Evolutionary conservation across 1,140 invertebrate genomes (phyloP).

Genomic region (Drosophila seguyi): DNA sequence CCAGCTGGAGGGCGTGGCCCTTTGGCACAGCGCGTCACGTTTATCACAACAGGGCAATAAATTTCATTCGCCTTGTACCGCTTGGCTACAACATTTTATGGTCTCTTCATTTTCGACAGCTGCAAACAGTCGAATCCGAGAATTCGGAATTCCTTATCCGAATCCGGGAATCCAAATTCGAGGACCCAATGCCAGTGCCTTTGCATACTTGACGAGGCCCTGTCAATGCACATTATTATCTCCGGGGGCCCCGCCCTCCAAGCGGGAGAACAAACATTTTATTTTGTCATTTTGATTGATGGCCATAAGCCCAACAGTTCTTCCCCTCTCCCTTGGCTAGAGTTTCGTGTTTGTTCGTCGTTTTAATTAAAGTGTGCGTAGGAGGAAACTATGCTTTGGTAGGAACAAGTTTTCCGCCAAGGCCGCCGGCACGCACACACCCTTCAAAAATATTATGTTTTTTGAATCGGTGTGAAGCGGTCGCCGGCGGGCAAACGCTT

Average conservation of each 20-base stretch:
- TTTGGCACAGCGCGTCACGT: slow-evolving; percentile 64
- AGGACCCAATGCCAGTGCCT: slow-evolving; percentile 40
- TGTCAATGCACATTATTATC: slow-evolving; percentile 71
- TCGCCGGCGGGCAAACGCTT: slow-evolving; percentile 28
- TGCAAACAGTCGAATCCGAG: slow-evolving; percentile 47
- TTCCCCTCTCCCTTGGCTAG: slow-evolving; percentile 5
- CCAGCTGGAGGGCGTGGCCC: slow-evolving; percentile 46
- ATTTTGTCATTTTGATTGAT: slow-evolving; percentile 82
- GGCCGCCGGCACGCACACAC: slow-evolving; percentile 39
- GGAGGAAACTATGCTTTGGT: slow-evolving; percentile 47
- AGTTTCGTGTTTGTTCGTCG: slow-evolving; percentile 54
- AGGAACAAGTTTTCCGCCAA: slow-evolving; percentile 31
- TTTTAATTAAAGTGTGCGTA: slow-evolving; percentile 72
- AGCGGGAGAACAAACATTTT: slow-evolving; percentile 68
- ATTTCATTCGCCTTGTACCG: slow-evolving; percentile 66
- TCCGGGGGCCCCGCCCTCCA: slow-evolving; percentile 1
- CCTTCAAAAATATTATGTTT: slow-evolving; percentile 41
- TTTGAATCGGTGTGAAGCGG: slow-evolving; percentile 34
- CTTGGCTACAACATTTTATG: slow-evolving; percentile 61
- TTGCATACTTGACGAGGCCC: slow-evolving; percentile 51
- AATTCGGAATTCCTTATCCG: background rate
- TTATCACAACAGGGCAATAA: slow-evolving; percentile 82
- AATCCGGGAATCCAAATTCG: background rate
- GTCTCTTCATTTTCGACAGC: slow-evolving; percentile 66
- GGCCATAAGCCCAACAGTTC: slow-evolving; percentile 72